A percentile compares a stretch with the other conserved stretches of the same genome.
Evolutionary conservation across 2,113 vertebrate species (phyloP).

Genomic region (Scytalopus superciliaris): DNA sequence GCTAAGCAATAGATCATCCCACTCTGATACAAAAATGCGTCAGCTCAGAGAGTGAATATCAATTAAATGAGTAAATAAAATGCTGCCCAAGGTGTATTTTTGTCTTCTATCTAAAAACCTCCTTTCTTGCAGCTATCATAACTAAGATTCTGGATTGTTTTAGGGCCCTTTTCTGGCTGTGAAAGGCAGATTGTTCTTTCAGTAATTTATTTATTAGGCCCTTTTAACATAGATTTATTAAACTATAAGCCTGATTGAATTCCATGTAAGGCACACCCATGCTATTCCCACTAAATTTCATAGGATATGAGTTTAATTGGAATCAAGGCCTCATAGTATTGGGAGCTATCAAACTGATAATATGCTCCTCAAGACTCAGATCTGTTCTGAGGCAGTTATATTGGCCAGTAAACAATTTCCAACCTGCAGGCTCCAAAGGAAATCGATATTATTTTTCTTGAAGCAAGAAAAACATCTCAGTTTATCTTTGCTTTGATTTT

Average conservation of each 20-base stretch:
- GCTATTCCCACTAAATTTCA: background rate
- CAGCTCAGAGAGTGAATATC: constrained; percentile 10
- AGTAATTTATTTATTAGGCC: background rate
- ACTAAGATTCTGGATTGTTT: background rate
- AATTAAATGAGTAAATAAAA: constrained; percentile 61
- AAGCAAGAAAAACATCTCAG: background rate
- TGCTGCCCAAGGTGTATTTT: constrained; percentile 39
- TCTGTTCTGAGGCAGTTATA: background rate
- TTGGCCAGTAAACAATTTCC: background rate
- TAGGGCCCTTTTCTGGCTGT: background rate
- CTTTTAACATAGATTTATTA: background rate
- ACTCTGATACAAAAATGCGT: background rate
- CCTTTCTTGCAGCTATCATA: background rate
- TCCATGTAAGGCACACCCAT: background rate
- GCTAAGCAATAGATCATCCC: constrained; percentile 46
- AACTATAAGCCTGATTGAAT: background rate
- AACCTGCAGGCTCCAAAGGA: background rate
- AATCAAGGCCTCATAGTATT: background rate
- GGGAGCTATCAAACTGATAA: background rate
- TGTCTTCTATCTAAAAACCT: background rate
- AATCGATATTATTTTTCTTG: background rate
- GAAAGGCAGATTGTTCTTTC: background rate
- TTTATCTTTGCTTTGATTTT: background rate
- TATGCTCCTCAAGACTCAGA: background rate
- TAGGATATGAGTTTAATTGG: constrained; percentile 11